A percentile compares a stretch with the other conserved stretches of the same genome.
Evolutionary conservation across 2,797 vertebrate genomes (phyloP).

Genomic region (Falco peregrinus): DNA sequence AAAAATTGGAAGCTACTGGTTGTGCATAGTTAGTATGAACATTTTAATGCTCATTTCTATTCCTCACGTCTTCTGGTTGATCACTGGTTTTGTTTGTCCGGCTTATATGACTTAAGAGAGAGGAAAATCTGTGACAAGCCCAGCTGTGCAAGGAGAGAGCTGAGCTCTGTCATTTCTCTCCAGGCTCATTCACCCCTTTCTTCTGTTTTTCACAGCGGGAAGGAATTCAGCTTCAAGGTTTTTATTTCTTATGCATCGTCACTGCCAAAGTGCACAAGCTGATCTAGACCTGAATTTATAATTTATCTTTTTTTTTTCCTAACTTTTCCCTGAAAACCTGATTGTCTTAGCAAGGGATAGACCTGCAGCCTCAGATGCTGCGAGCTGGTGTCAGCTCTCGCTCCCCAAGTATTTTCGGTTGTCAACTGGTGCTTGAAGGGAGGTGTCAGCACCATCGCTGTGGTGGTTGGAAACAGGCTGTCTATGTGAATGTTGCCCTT

Average conservation of each 20-base stretch:
- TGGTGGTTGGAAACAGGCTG: not conserved
- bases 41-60: not conserved
- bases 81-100: not conserved
- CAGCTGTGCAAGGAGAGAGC: not conserved
- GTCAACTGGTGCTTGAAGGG: not conserved
- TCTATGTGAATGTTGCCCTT: not conserved
- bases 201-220: not conserved
- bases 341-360: not conserved
- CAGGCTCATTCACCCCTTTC: not conserved
- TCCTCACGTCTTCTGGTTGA: not conserved
- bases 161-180: not conserved
- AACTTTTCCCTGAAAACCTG: not conserved
- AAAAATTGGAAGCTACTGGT: not conserved
- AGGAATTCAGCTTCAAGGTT: not conserved
- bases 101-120: not conserved
- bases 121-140: not conserved
- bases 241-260: not conserved
- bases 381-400: rapidly evolving
- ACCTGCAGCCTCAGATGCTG: not conserved
- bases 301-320: not conserved
- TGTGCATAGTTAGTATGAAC: not conserved
- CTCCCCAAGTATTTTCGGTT: not conserved
- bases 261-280: not conserved
- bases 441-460: not conserved
- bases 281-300: not conserved